phyloP scores from a whole-genome alignment of 2,113 vertebrate genomes.

The Solea senegalensis region DNA sequence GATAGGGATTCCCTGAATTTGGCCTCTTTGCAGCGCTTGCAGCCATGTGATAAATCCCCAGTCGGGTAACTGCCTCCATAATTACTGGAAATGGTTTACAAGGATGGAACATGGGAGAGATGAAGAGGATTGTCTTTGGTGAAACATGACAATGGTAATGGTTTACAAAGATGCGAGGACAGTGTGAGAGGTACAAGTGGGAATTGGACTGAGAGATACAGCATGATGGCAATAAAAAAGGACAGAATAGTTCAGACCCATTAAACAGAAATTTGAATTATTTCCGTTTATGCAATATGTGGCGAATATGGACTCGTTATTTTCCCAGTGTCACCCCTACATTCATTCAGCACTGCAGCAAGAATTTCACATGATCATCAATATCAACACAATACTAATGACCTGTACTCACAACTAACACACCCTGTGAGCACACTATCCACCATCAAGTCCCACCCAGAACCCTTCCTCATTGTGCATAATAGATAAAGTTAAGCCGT shows the following conservation, averaged over 20 bases:
- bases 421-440: too few species aligned
- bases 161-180: slow-evolving; percentile 40
- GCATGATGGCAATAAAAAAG: slow-evolving; percentile 23
- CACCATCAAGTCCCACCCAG: too few species aligned
- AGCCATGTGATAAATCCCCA: slow-evolving; percentile 65
- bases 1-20: slow-evolving; percentile 61
- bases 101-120: slow-evolving; percentile 43
- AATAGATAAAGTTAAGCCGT: too few species aligned
- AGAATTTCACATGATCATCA: too few species aligned
- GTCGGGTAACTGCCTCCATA: slow-evolving; percentile 46
- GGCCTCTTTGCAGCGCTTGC: slow-evolving; percentile 51
- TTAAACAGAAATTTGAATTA: slow-evolving; percentile 3
- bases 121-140: slow-evolving; percentile 56
- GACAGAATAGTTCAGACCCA: neutral
- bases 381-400: too few species aligned
- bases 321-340: neutral
- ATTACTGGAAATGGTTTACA: slow-evolving; percentile 60
- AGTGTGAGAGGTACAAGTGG: slow-evolving; percentile 7
- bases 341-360: too few species aligned
- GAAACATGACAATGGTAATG: slow-evolving; percentile 43
- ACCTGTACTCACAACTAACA: too few species aligned
- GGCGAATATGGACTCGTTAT: neutral
- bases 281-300: neutral
- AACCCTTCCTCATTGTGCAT: too few species aligned
- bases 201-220: slow-evolving; percentile 7